A percentile compares a stretch with the other conserved stretches of the same genome.
These are phyloP conservation scores for Cryptotis parvus DNA, from an alignment of 2,113 vertebrate genomes.

Conservation along the genomic window DNA sequence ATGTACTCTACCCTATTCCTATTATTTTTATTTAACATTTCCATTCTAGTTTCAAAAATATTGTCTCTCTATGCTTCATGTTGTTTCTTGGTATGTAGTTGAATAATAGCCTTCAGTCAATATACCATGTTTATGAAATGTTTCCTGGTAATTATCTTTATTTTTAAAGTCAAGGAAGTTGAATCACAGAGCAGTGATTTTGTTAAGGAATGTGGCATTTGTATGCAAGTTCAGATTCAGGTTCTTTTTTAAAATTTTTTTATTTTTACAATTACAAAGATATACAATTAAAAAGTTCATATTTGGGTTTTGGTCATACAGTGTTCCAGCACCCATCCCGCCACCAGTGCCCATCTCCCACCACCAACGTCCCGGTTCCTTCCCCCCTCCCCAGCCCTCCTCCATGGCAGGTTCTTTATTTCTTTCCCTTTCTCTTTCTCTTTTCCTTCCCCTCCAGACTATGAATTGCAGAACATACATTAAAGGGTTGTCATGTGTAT, in stretches of 20 bases:
- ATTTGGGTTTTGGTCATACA: too few species aligned
- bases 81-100: not conserved
- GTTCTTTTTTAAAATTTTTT: not conserved
- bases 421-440: too few species aligned
- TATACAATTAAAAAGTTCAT: too few species aligned
- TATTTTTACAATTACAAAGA: too few species aligned
- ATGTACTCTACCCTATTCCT: not conserved
- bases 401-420: too few species aligned
- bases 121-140: not conserved
- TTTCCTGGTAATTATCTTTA: not conserved
- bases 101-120: not conserved
- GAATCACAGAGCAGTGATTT: not conserved
- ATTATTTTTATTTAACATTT: not conserved
- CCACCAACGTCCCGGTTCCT: too few species aligned
- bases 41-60: not conserved
- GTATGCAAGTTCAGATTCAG: not conserved
- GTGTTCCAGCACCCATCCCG: too few species aligned
- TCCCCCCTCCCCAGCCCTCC: too few species aligned
- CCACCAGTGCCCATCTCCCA: too few species aligned
- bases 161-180: not conserved
- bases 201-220: not conserved
- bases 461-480: too few species aligned
- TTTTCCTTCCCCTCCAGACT: too few species aligned
- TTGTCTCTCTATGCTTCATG: not conserved
- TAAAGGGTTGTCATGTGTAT: too few species aligned